phyloP scores from a whole-genome alignment of 1,140 invertebrate genomes.

The Stegodyphus mimosarum region DNA sequence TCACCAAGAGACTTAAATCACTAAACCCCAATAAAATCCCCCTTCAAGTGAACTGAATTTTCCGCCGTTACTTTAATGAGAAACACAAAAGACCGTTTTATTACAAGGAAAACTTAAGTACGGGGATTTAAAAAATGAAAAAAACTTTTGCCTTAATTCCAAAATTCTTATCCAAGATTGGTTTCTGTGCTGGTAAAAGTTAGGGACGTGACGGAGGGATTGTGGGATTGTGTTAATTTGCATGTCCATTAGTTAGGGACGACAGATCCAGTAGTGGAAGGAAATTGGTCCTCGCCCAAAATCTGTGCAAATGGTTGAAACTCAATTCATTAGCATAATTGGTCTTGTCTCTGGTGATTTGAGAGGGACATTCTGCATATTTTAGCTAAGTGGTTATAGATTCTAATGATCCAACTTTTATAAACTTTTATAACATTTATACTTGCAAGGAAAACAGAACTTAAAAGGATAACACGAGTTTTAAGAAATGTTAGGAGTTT shows the following conservation, averaged over 20 bases:
- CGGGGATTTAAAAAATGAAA: conserved; percentile 2
- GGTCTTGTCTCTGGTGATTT: conserved; percentile 18
- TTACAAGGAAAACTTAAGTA: conserved; percentile 21
- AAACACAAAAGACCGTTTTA: background rate
- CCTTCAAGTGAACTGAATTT: too few species aligned
- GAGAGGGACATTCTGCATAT: too few species aligned
- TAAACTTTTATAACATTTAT: too few species aligned
- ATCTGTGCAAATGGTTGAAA: conserved; percentile 45
- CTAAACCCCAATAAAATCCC: too few species aligned
- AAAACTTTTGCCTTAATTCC: background rate
- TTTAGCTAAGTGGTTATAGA: too few species aligned
- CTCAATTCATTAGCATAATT: conserved; percentile 58
- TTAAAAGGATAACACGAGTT: too few species aligned
- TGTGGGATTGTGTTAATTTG: conserved; percentile 52
- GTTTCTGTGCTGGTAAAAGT: conserved; percentile 10
- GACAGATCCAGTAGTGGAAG: background rate
- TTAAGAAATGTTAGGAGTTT: too few species aligned
- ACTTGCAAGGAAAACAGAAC: too few species aligned
- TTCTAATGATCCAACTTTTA: too few species aligned
- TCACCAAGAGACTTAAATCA: too few species aligned
- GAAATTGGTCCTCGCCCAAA: conserved; percentile 40
- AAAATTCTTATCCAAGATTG: background rate
- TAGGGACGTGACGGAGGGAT: background rate
- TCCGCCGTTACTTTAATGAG: too few species aligned
- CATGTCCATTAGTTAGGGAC: conserved; percentile 42